Percentiles rank a stretch among this genome's conserved stretches.
These are phyloP conservation scores for Thymallus thymallus DNA, from an alignment of 2,113 vertebrate genomes.

Conservation along the genomic window DNA sequence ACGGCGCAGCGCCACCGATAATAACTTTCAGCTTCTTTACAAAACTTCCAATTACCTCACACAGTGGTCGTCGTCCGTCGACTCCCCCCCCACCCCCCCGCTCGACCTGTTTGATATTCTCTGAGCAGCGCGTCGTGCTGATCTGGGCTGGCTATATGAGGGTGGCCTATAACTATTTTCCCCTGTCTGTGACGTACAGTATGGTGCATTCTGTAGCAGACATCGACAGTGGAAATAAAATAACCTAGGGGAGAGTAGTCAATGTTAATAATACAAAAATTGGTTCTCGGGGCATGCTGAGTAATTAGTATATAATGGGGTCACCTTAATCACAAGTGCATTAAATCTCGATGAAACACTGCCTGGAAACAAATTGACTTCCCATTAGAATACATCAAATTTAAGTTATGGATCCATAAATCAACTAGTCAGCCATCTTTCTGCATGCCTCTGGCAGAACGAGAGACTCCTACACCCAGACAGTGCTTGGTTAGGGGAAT, in stretches of 20 bases:
- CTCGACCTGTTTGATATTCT: neutral
- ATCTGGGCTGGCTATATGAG: neutral
- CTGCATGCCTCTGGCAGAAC: too few species aligned
- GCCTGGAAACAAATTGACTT: constrained; percentile 37
- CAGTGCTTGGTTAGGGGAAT: too few species aligned
- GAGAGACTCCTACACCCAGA: too few species aligned
- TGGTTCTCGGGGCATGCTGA: constrained; percentile 10
- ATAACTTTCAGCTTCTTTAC: constrained; percentile 36
- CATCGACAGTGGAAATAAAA: neutral
- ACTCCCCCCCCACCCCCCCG: constrained; percentile 5
- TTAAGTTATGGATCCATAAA: constrained; percentile 32
- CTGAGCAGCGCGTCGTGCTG: too few species aligned
- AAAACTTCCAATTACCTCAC: constrained; percentile 43
- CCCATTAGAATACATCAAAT: constrained; percentile 34
- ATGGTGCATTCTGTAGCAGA: neutral
- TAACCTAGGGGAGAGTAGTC: too few species aligned
- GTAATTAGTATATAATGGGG: constrained; percentile 38
- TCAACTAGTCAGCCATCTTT: constrained; percentile 3
- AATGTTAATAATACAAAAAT: neutral
- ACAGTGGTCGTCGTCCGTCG: constrained; percentile 7
- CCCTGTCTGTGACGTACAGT: constrained; percentile 1
- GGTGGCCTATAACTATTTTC: constrained; percentile 2
- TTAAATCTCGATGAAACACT: constrained; percentile 33
- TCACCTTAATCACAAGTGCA: constrained; percentile 32
- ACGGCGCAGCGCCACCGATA: constrained; percentile 13